A percentile compares a stretch with the other conserved stretches of the same genome.
Conservation (phyloP, 1,140 invertebrate genomes). For the Bombus fervidus region DNA sequence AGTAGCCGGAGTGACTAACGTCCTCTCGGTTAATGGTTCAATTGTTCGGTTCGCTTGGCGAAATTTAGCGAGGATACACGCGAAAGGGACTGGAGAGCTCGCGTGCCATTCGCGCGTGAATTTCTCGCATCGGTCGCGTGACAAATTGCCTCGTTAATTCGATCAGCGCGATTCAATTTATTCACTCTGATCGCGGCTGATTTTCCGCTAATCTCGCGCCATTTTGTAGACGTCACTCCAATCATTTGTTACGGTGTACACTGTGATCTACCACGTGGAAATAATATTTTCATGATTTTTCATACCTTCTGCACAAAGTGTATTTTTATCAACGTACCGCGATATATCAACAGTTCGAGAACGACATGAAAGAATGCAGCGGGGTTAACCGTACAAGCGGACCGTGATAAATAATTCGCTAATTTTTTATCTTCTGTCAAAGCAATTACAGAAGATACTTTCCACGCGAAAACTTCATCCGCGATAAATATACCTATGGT, state of each 20-base stretch:
- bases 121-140: slow-evolving; percentile 41
- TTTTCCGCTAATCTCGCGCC: slow-evolving; percentile 15
- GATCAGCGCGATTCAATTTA: slow-evolving; percentile 37
- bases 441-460: background rate
- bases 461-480: background rate
- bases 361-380: background rate
- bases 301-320: no score
- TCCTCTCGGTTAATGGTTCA: slow-evolving; percentile 45
- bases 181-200: slow-evolving; percentile 1
- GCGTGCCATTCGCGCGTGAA: slow-evolving; percentile 24
- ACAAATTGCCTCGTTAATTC: slow-evolving; percentile 46
- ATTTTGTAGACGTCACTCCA: background rate
- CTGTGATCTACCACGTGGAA: background rate
- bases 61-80: slow-evolving; percentile 36
- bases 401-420: background rate
- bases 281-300: background rate
- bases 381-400: background rate
- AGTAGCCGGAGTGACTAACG: slow-evolving; percentile 16
- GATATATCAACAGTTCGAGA: no score
- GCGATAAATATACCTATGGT: background rate
- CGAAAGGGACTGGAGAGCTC: background rate
- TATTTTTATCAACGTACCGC: no score
- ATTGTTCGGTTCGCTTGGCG: slow-evolving; percentile 48
- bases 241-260: background rate
- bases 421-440: background rate